Base-by-base conservation (phyloP, 2,113 vertebrate species). In the Pseudopipra pipra region DNA sequence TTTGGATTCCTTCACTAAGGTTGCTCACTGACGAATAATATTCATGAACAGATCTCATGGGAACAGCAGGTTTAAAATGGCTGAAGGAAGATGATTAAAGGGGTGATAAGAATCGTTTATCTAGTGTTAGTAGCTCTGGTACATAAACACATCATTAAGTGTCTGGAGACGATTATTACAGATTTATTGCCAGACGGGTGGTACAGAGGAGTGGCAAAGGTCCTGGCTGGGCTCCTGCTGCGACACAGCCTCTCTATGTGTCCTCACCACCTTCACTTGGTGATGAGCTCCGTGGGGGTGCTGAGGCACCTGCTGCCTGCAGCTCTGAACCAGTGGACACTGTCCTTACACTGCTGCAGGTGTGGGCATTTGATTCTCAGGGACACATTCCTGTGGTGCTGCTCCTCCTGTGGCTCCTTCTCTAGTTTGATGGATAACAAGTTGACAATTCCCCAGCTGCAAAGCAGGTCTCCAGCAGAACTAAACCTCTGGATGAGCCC, bases 11-110 rank as follows among this genome's bases (percentile, higher is more conserved):
- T 96, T 87, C 51, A 67, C 33, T 93, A 66, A 63, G 23, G 58
- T 83, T 91, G 79, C 70, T 93, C 59, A 75, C 49, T 58, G 54
- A 70, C 63, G 19, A 77, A 90, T 80, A 88, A 84, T 87, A 85
- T 58, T 65, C 6, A 46, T 82, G 75, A 79, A 75, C 51, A 87
- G 62, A 46, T 68, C 81, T 87, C 59, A 24, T 24, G 56, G 89
- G 80, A 89, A 35, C 14, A 78, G 56, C 66, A 78, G 51, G 51
- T 61, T 87, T 75, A 17, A 84, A 67, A 92, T 59, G 77, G 67
- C 66, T 93, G 70, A 85, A 89, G 78, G 67, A 87, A 94, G 49
- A 75, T 8, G 4, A 72, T 85, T 85, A 72, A 89, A 89, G 27
- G 30, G 58, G 46, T 61, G 47, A 73, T 82, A 75, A 52, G 66